Evolutionary conservation across 2,797 vertebrate species (phyloP).

Genomic region (Arnoldichthys spilopterus): DNA sequence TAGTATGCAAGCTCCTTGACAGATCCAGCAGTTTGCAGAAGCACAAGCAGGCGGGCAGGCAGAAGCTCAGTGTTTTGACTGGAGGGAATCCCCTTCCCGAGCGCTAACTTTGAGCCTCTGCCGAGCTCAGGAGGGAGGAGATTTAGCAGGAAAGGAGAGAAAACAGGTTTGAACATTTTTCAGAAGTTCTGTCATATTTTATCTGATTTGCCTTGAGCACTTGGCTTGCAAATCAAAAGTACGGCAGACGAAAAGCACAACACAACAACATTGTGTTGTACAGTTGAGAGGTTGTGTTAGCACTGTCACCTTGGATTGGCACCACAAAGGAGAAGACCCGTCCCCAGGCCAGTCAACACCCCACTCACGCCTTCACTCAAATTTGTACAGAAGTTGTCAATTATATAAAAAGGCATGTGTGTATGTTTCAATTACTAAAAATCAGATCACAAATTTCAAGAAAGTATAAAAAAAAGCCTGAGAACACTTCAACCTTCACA

Average conservation of each 20-base stretch:
- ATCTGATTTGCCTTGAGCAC: constrained; percentile 83
- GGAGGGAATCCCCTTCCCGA: constrained; percentile 70
- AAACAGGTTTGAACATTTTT: constrained; percentile 83
- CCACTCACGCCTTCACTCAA: constrained; percentile 67
- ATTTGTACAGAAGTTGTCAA: neutral
- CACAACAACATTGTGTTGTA: constrained; percentile 44
- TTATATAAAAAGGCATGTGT: too few species aligned
- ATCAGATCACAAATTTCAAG: too few species aligned
- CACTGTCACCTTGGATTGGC: constrained; percentile 29
- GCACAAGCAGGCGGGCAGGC: constrained; percentile 30
- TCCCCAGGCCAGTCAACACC: constrained; percentile 68
- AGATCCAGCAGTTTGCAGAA: constrained; percentile 35
- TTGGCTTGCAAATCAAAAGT: constrained; percentile 78
- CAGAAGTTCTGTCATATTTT: constrained; percentile 81
- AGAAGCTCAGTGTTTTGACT: constrained; percentile 63
- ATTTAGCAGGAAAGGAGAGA: constrained; percentile 51
- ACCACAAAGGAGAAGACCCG: constrained; percentile 68
- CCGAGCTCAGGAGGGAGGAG: constrained; percentile 21
- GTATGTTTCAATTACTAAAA: too few species aligned
- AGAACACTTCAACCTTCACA: neutral
- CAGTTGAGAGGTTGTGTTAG: constrained; percentile 30
- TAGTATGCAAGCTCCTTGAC: constrained; percentile 27
- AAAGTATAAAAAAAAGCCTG: neutral
- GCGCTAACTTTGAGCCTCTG: constrained; percentile 48
- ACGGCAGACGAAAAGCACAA: constrained; percentile 69